Conservation (phyloP, 1,140 invertebrate species). For the Leucophenga varia region DNA sequence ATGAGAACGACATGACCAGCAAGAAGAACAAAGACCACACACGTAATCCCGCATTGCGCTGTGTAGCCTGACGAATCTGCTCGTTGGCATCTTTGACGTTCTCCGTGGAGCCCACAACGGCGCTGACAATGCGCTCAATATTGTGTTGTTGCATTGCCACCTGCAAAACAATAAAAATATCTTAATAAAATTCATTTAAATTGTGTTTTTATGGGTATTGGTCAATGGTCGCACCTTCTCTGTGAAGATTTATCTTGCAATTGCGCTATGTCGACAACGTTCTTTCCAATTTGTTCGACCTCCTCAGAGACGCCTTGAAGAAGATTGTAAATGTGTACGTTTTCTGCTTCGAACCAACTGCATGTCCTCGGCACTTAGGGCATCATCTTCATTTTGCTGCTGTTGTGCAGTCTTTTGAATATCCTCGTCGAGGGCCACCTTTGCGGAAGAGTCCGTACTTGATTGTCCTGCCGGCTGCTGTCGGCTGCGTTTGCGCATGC, state of each 20-base stretch:
- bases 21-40: constrained; percentile 95
- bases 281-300: constrained; percentile 85
- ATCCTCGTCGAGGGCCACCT: constrained; percentile 48
- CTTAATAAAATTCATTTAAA: not conserved
- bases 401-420: constrained; percentile 34
- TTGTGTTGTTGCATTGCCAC: constrained; percentile 88
- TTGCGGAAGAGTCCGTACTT: no score
- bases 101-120: constrained; percentile 87
- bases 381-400: constrained; percentile 55
- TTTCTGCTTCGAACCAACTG: constrained; percentile 88
- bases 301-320: constrained; percentile 77
- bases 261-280: constrained; percentile 93
- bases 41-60: constrained; percentile 90
- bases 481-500: constrained; percentile 28
- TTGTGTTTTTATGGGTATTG: not conserved
- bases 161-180: constrained; percentile 33
- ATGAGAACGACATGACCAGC: constrained; percentile 91
- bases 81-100: constrained; percentile 96
- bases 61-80: constrained; percentile 93
- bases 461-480: no score
- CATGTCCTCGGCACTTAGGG: constrained; percentile 81
- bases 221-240: constrained; percentile 91
- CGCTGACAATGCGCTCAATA: constrained; percentile 84
- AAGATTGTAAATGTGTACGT: constrained; percentile 79
- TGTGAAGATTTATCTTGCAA: constrained; percentile 95